Percentiles rank a stretch among this genome's conserved stretches.
Evolutionary conservation across 2,797 vertebrate genomes (phyloP).

Genomic region (Poecilia velifera): DNA sequence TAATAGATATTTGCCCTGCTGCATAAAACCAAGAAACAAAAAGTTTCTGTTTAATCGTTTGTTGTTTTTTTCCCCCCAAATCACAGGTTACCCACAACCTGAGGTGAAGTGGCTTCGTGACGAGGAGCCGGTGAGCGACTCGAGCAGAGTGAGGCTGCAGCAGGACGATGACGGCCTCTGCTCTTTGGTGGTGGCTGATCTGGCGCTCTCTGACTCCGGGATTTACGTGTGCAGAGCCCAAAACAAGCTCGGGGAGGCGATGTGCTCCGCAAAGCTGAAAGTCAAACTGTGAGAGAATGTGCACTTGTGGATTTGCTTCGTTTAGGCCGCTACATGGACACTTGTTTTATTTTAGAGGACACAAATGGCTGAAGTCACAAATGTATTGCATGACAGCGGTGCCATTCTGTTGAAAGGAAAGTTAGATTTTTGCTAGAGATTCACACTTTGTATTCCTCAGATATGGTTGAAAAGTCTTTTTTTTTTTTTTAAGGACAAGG

Average conservation of each 20-base stretch:
- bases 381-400: background rate
- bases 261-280: slow-evolving; percentile 68
- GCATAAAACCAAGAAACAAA: background rate
- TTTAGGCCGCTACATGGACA: background rate
- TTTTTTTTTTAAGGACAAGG: background rate
- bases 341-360: background rate
- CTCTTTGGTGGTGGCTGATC: slow-evolving; percentile 69
- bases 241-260: slow-evolving; percentile 69
- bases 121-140: slow-evolving; percentile 60
- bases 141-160: slow-evolving; percentile 55
- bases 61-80: background rate
- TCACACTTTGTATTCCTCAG: background rate
- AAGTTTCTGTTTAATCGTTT: background rate
- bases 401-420: background rate
- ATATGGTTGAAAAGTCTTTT: background rate
- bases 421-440: background rate
- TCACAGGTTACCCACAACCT: slow-evolving; percentile 81
- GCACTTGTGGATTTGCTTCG: background rate
- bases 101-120: slow-evolving; percentile 81
- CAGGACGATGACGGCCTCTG: slow-evolving; percentile 76
- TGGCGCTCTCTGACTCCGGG: slow-evolving; percentile 77
- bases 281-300: slow-evolving; percentile 41
- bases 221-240: slow-evolving; percentile 79
- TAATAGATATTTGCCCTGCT: background rate
- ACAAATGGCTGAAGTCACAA: background rate